Percentiles rank a stretch among this genome's conserved stretches.
Evolutionary conservation across 2,888 invertebrate genomes (phyloP).

Genomic region (Prosapia bicincta): DNA sequence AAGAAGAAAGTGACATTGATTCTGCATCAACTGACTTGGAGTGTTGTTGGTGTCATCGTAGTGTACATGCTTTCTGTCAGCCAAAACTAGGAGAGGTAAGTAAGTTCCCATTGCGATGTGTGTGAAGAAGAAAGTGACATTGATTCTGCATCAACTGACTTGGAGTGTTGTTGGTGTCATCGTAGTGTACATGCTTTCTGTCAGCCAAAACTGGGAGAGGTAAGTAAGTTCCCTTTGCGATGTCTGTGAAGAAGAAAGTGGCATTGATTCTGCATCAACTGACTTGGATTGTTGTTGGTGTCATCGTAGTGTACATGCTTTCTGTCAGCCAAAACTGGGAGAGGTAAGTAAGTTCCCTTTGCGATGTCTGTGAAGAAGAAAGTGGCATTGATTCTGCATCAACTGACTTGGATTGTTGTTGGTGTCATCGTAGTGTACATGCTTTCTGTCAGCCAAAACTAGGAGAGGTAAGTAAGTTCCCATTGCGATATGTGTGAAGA

Average conservation of each 20-base stretch:
- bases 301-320: constrained; percentile 69
- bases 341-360: constrained; percentile 58
- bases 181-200: constrained; percentile 67
- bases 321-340: constrained; percentile 51
- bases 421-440: constrained; percentile 83
- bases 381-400: constrained; percentile 58
- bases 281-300: constrained; percentile 91
- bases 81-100: constrained; percentile 51
- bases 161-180: constrained; percentile 90
- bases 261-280: constrained; percentile 56
- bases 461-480: constrained; percentile 53
- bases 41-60: constrained; percentile 89
- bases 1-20: constrained; percentile 58
- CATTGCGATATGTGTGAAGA: constrained; percentile 66
- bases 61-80: constrained; percentile 64
- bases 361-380: constrained; percentile 67
- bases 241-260: constrained; percentile 65
- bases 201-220: constrained; percentile 51
- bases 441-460: constrained; percentile 54
- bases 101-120: constrained; percentile 58
- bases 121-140: constrained; percentile 63
- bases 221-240: constrained; percentile 59
- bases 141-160: constrained; percentile 63
- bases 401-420: constrained; percentile 76
- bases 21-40: constrained; percentile 66